These are phyloP conservation scores for Gambusia affinis DNA, from an alignment of 2,113 vertebrate genomes.

Conservation along the genomic window DNA sequence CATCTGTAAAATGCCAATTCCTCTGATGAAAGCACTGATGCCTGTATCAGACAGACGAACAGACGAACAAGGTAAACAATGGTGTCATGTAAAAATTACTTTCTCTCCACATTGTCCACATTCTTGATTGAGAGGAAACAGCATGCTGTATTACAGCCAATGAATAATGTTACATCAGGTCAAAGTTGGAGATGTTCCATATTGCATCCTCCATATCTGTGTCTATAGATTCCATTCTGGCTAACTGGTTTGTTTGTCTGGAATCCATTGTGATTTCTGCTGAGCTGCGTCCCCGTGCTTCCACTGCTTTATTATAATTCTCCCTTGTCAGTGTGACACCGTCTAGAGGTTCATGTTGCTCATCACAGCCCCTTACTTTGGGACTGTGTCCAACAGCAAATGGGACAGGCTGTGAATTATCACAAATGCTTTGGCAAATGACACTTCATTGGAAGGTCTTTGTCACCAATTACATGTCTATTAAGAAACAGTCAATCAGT, in stretches of 20 bases:
- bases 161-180: slow-evolving; percentile 72
- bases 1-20: slow-evolving; percentile 55
- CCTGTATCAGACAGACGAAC: slow-evolving; percentile 53
- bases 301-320: slow-evolving; percentile 48
- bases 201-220: slow-evolving; percentile 58
- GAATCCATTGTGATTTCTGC: slow-evolving; percentile 47
- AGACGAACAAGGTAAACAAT: slow-evolving; percentile 75
- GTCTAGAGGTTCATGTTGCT: slow-evolving; percentile 60
- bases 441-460: slow-evolving; percentile 94
- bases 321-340: slow-evolving; percentile 50
- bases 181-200: slow-evolving; percentile 65
- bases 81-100: slow-evolving; percentile 71
- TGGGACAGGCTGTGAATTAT: slow-evolving; percentile 84
- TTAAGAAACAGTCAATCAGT: slow-evolving; percentile 98
- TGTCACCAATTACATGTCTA: slow-evolving; percentile 99
- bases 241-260: slow-evolving; percentile 58
- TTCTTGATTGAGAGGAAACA: slow-evolving; percentile 66
- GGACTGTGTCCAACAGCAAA: slow-evolving; percentile 80
- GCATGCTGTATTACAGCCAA: slow-evolving; percentile 71
- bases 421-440: slow-evolving; percentile 84
- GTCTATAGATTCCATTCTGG: slow-evolving; percentile 54
- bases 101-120: slow-evolving; percentile 70
- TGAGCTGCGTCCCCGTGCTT: slow-evolving; percentile 37
- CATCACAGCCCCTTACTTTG: slow-evolving; percentile 67
- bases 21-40: slow-evolving; percentile 53